These are phyloP conservation scores for Anarsia innoxiella DNA, from an alignment of 2,888 invertebrate species.

Conservation along the genomic window DNA sequence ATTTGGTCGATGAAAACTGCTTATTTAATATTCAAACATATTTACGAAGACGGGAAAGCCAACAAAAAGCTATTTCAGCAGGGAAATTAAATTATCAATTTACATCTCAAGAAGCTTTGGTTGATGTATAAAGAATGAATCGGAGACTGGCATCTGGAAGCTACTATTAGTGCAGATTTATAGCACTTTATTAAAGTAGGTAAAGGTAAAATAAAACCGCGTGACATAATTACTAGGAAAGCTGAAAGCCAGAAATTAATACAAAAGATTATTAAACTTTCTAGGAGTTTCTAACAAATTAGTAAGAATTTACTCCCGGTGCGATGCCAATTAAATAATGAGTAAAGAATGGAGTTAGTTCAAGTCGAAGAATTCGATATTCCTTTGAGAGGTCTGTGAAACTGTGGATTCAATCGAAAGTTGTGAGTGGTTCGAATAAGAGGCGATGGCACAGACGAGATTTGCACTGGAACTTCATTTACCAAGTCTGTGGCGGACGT, in stretches of 20 bases:
- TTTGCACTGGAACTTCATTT: constrained; percentile 31
- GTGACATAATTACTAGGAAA: no score
- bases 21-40: neutral
- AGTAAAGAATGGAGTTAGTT: neutral
- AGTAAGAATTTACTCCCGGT: no score
- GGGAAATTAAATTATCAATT: neutral
- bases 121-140: neutral
- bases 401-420: neutral
- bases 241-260: no score
- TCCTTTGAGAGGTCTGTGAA: neutral
- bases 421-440: constrained; percentile 1
- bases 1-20: neutral
- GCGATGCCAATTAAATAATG: no score
- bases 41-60: neutral
- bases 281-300: no score
- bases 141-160: no score
- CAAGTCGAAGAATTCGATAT: neutral
- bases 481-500: constrained; percentile 21
- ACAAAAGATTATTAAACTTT: no score
- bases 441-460: constrained; percentile 15
- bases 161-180: no score
- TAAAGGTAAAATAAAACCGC: no score
- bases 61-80: neutral
- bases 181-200: no score
- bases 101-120: neutral